These are phyloP conservation scores for Rhinoderma darwinii DNA, from an alignment of 2,113 vertebrate genomes.

Conservation along the genomic window DNA sequence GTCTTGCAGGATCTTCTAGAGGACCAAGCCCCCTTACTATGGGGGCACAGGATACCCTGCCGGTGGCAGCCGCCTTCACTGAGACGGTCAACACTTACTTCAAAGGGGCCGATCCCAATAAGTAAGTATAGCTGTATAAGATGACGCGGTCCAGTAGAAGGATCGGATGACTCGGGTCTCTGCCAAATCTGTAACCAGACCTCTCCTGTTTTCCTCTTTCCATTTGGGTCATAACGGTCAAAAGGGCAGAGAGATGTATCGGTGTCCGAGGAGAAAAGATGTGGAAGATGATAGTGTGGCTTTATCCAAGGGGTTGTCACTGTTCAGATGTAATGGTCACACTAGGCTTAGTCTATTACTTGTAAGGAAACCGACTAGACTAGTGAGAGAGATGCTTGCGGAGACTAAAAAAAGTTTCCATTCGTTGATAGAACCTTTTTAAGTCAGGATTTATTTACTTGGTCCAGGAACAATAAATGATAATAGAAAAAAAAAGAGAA, in stretches of 20 bases:
- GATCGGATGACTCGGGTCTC: neutral
- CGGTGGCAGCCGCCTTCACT: slow-evolving; percentile 96
- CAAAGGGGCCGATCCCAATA: slow-evolving; percentile 96
- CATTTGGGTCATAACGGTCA: slow-evolving; percentile 1
- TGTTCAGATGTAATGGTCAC: neutral
- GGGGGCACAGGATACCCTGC: slow-evolving; percentile 96
- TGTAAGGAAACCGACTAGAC: neutral
- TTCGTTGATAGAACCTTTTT: neutral
- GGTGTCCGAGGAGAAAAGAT: slow-evolving; percentile 26
- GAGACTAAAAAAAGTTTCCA: neutral
- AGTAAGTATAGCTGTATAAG: slow-evolving; percentile 74
- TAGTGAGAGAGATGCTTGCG: neutral
- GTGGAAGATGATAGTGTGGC: neutral
- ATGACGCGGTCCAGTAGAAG: neutral
- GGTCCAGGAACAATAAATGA: no score
- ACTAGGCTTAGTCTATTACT: neutral
- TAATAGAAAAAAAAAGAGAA: no score
- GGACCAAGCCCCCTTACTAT: slow-evolving; percentile 98
- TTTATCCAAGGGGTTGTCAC: neutral
- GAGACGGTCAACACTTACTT: slow-evolving; percentile 98
- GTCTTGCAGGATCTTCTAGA: slow-evolving; percentile 85
- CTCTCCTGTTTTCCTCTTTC: neutral
- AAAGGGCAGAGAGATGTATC: slow-evolving; percentile 38
- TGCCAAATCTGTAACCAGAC: slow-evolving; percentile 22
- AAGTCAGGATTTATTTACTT: neutral